phyloP scores from a whole-genome alignment of 2,797 vertebrate genomes.

The Lateolabrax maculatus region DNA sequence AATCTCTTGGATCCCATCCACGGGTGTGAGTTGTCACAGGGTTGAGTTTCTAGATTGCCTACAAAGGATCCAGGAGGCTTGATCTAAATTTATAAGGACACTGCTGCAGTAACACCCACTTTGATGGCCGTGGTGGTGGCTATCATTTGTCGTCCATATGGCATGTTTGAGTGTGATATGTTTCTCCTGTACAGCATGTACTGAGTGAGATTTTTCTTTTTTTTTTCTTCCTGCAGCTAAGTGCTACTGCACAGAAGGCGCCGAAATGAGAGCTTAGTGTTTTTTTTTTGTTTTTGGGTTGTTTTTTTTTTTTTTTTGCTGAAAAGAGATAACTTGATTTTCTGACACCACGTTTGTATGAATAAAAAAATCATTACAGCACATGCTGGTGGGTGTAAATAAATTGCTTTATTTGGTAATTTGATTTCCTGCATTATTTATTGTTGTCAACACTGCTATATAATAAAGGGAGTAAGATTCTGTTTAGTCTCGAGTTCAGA shows the following conservation, averaged over 20 bases:
- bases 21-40: constrained; percentile 65
- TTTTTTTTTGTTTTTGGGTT: neutral
- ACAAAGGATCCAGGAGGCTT: constrained; percentile 69
- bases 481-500: constrained; percentile 46
- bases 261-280: constrained; percentile 46
- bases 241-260: constrained; percentile 18
- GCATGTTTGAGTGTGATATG: constrained; percentile 60
- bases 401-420: constrained; percentile 71
- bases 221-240: constrained; percentile 11
- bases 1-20: constrained; percentile 60
- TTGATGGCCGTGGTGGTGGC: constrained; percentile 65
- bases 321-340: constrained; percentile 57
- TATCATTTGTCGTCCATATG: constrained; percentile 75
- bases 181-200: constrained; percentile 57
- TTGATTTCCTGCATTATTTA: constrained; percentile 70
- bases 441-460: constrained; percentile 51
- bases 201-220: constrained; percentile 9
- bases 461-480: constrained; percentile 37
- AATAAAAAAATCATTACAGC: constrained; percentile 61
- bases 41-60: constrained; percentile 60
- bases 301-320: neutral
- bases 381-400: constrained; percentile 71
- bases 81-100: constrained; percentile 77
- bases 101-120: constrained; percentile 70
- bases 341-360: constrained; percentile 41